A percentile compares a stretch with the other conserved stretches of the same genome.
phyloP scores from a whole-genome alignment of 2,797 vertebrate species.

The Myotis vivesi region DNA sequence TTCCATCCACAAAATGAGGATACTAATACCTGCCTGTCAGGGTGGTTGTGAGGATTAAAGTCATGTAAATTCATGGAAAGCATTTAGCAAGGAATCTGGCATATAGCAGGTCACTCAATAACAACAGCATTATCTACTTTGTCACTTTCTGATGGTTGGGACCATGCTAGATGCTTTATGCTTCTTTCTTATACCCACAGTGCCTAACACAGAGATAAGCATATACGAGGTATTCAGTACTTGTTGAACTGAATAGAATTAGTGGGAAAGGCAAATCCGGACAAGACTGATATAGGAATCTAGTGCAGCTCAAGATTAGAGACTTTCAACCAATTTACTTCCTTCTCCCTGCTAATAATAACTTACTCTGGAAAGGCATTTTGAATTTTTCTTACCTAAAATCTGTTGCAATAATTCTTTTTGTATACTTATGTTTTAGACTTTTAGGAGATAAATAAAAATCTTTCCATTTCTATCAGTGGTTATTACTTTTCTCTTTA shows the following conservation, averaged over 20 bases:
- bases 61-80: neutral
- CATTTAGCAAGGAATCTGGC: conserved; percentile 18
- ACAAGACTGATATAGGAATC: conserved; percentile 1
- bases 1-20: conserved; percentile 22
- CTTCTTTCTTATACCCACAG: neutral
- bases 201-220: neutral
- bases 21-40: neutral
- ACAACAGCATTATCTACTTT: neutral
- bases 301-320: neutral
- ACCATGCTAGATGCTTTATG: neutral
- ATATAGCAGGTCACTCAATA: neutral
- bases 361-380: conserved; percentile 37
- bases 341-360: neutral
- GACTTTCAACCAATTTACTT: conserved; percentile 27
- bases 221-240: neutral
- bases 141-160: neutral
- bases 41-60: neutral
- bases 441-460: neutral
- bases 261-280: neutral
- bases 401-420: conserved; percentile 1
- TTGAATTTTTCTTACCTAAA: neutral
- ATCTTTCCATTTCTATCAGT: neutral
- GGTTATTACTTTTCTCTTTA: conserved; percentile 29
- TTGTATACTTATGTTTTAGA: conserved; percentile 9
- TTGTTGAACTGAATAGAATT: conserved; percentile 34